Evolutionary conservation across 2,797 vertebrate species (phyloP).

Genomic region (Forpus xanthops): DNA sequence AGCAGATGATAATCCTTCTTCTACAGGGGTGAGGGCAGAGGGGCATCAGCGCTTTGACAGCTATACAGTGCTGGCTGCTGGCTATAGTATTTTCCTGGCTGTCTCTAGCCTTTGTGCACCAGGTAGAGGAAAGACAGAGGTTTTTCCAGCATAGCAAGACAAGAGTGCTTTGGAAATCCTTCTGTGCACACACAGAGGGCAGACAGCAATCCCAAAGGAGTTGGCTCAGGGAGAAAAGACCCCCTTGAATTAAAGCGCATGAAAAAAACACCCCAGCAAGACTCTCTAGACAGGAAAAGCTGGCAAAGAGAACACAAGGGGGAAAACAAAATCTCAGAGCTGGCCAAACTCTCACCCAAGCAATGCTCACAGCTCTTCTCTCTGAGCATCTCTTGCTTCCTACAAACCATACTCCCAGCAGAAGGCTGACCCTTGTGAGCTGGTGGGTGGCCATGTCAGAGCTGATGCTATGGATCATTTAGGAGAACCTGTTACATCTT

Average conservation of each 20-base stretch:
- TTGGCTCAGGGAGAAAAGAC: not conserved
- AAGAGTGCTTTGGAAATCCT: not conserved
- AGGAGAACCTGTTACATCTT: not conserved
- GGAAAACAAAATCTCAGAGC: not conserved
- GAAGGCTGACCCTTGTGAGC: not conserved
- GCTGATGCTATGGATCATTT: not conserved
- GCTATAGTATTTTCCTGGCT: not conserved
- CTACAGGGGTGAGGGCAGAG: not conserved
- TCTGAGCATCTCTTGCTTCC: not conserved
- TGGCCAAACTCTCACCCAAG: not conserved
- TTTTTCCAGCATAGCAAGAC: conserved; percentile 26
- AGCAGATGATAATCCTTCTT: not conserved
- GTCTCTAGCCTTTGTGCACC: not conserved
- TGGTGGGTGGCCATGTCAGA: rapidly evolving
- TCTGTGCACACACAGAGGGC: not conserved
- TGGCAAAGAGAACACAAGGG: not conserved
- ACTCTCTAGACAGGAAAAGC: not conserved
- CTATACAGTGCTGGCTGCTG: conserved; percentile 8
- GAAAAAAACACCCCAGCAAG: not conserved
- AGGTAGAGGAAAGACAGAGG: not conserved
- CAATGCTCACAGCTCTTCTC: not conserved
- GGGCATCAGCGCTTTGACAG: conserved; percentile 39
- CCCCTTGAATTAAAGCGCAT: not conserved
- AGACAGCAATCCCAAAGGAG: not conserved
- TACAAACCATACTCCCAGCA: not conserved